Evolutionary conservation across 35 echinoderm and acorn worm species (phyloP).

Genomic region (Lytechinus pictus): DNA sequence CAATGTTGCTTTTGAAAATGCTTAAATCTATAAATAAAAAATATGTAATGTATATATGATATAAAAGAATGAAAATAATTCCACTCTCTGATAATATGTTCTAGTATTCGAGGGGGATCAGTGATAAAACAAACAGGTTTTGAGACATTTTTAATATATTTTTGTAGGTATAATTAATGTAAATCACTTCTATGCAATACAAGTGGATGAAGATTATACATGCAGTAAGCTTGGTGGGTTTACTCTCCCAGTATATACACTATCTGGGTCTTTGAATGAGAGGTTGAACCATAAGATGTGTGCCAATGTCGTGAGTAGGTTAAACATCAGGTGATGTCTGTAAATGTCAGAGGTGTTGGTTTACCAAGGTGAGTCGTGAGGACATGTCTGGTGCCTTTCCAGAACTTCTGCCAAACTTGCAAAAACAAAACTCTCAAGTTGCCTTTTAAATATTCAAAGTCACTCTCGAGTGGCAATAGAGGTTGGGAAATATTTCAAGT

Average conservation of each 20-base stretch:
- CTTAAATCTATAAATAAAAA: too few relatives aligned
- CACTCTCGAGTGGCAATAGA: slow-evolving; percentile 38
- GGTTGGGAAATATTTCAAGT: slow-evolving; percentile 38
- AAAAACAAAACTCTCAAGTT: slow-evolving; percentile 43
- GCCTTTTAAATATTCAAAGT: slow-evolving; percentile 36
- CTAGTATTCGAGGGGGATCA: too few relatives aligned
- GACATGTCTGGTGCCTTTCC: neutral
- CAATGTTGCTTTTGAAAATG: too few relatives aligned
- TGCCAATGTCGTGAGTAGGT: neutral
- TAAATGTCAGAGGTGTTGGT: slow-evolving; percentile 18
- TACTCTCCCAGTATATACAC: neutral
- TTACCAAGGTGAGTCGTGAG: slow-evolving; percentile 14
- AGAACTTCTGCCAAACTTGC: neutral
- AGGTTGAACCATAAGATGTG: neutral
- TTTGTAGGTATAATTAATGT: neutral
- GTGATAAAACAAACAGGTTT: too few relatives aligned
- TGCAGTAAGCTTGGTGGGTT: neutral
- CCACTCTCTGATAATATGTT: too few relatives aligned
- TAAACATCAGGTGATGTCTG: neutral
- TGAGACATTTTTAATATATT: too few relatives aligned
- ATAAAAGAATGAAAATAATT: too few relatives aligned
- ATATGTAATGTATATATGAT: too few relatives aligned
- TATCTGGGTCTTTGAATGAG: neutral
- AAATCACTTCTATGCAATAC: neutral
- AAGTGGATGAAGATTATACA: neutral